A percentile compares a stretch with the other conserved stretches of the same genome.
These are phyloP conservation scores for Sapajus apella DNA, from an alignment of 2,113 vertebrate species.

Conservation along the genomic window DNA sequence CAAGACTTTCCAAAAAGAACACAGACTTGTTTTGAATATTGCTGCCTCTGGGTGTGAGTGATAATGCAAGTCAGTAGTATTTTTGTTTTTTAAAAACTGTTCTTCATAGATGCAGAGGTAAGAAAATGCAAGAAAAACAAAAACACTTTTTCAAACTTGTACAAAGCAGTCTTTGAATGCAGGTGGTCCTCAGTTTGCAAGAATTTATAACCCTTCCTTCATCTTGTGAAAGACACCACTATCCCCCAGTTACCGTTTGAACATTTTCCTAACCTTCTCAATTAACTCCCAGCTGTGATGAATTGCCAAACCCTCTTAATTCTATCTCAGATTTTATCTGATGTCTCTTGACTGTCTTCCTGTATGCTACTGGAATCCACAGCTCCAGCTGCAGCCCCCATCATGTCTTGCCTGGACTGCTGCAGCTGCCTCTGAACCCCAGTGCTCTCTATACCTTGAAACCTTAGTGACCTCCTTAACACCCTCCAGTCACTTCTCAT, in stretches of 20 bases:
- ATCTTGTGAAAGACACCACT: neutral
- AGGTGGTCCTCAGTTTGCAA: neutral
- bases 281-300: neutral
- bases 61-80: constrained; percentile 61
- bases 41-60: constrained; percentile 64
- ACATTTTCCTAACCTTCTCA: neutral
- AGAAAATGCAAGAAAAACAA: constrained; percentile 63
- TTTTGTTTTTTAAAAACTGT: constrained; percentile 3
- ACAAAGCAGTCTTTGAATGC: constrained; percentile 49
- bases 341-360: neutral
- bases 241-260: neutral
- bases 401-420: neutral
- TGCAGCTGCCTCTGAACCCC: neutral
- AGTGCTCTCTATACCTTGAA: neutral
- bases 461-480: neutral
- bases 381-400: accelerated
- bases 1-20: constrained; percentile 70
- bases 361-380: neutral
- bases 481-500: neutral
- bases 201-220: neutral
- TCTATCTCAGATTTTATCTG: neutral
- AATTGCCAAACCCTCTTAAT: neutral
- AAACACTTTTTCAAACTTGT: constrained; percentile 27
- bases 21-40: constrained; percentile 75
- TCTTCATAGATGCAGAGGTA: constrained; percentile 59